Base-by-base conservation (phyloP, 2,888 invertebrate genomes). In the Hydroisotoma schaefferi region DNA sequence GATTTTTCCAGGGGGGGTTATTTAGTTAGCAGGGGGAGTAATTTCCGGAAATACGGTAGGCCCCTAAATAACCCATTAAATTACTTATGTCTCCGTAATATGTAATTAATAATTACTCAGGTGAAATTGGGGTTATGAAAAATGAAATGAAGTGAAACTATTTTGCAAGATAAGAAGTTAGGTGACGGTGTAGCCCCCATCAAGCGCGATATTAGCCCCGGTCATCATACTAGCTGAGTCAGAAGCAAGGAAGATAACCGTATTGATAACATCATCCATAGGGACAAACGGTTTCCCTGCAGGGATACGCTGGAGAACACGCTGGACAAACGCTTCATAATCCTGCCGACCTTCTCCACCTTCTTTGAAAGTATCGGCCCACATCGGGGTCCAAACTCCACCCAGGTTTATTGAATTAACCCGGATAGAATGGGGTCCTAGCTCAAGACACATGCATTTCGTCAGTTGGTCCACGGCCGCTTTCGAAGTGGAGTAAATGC, bases 181-280 rank as follows among this genome's bases (percentile, higher is more conserved):
- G 0, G 68, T 61, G 23, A 68, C 70, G 27, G 68, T 63, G 49
- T 75, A 77, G 28, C 79, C 79, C 10, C 79, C 79, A 65, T 79
- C 80, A 33, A 80, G 74, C 1, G 78, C 76, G 22, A 80, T 58
- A 40, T 69, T 65, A 8, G 73, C 72, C 4, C 81, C 81, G 40
- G 76, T 77, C 23, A 80, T 77, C 77, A 79, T 78, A 15, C 74
- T 71, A 3, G 80, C 74, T 54, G 76, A 74, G 62, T 80, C 78
- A 59, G 78, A 78, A 23, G 81, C 76, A 27, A 81, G 73, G 70
- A 77, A 81, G 27, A 80, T 51, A 20, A 79, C 74, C 0, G 78
- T 75, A 55, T 78, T 74, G n/a, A 78, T 77, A n/a, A 80, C 79
- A 62, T 81, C 80, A 23, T 77, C 76, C 33, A 77, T 76, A 52